Percentiles rank a stretch among this genome's conserved stretches.
Evolutionary conservation across 2,888 invertebrate species (phyloP).

Genomic region (Chrysodeixis includens): DNA sequence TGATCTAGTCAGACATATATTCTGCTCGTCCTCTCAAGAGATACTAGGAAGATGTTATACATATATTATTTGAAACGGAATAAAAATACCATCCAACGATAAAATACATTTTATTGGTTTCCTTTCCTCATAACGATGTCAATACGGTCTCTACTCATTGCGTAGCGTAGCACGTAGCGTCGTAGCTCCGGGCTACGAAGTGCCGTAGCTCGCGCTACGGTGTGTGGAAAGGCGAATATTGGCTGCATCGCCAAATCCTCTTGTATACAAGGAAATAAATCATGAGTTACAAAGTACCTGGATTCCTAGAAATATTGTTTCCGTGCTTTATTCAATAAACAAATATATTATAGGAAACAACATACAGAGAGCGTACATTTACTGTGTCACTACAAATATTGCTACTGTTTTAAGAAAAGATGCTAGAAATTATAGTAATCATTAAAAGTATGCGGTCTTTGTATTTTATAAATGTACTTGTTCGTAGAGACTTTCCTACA

Average conservation of each 20-base stretch:
- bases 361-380: neutral
- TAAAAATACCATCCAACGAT: slow-evolving; percentile 13
- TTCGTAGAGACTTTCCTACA: too few species aligned
- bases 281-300: slow-evolving; percentile 10
- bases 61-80: neutral
- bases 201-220: slow-evolving; percentile 23
- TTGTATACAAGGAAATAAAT: slow-evolving; percentile 27
- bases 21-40: neutral
- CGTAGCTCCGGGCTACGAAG: slow-evolving; percentile 55
- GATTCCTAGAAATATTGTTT: neutral
- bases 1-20: too few species aligned
- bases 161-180: slow-evolving; percentile 22
- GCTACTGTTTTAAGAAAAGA: too few species aligned
- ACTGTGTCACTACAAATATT: too few species aligned
- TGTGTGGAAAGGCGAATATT: slow-evolving; percentile 24
- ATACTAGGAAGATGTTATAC: neutral
- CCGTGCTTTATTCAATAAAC: neutral
- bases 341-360: neutral
- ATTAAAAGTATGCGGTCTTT: too few species aligned
- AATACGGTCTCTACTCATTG: slow-evolving; percentile 26
- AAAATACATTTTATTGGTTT: slow-evolving; percentile 31
- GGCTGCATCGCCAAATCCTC: slow-evolving; percentile 38
- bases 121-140: slow-evolving; percentile 24
- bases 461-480: too few species aligned
- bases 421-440: too few species aligned